Percentiles rank a stretch among this genome's conserved stretches.
phyloP scores from a whole-genome alignment of 2,797 vertebrate species.

The Falco naumanni region DNA sequence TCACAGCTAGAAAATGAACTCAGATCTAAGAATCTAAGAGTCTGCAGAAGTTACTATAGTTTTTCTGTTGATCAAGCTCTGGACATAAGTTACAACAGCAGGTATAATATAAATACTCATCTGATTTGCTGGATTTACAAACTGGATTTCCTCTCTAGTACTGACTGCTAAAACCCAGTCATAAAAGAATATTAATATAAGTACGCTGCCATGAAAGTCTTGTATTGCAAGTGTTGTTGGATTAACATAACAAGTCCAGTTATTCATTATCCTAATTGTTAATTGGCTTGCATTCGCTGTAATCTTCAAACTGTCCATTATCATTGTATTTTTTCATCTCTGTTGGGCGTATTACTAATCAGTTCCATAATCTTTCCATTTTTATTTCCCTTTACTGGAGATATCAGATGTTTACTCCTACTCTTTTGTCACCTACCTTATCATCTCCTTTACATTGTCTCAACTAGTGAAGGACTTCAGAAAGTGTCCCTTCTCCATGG shows the following conservation, averaged over 20 bases:
- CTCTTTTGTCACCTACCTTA: not conserved
- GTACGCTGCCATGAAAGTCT: not conserved
- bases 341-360: not conserved
- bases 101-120: not conserved
- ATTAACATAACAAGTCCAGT: not conserved
- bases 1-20: constrained; percentile 40
- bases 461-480: not conserved
- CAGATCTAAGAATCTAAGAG: not conserved
- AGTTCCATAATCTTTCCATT: not conserved
- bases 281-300: not conserved
- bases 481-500: not conserved
- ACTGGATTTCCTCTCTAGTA: not conserved
- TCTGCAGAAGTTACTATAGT: not conserved
- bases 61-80: not conserved
- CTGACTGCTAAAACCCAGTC: not conserved
- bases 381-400: not conserved
- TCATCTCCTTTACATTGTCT: not conserved
- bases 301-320: not conserved
- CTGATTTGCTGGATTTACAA: not conserved
- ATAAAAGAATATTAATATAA: not conserved
- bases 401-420: not conserved
- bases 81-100: not conserved
- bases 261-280: not conserved
- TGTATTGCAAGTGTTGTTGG: not conserved
- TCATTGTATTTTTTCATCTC: not conserved